Percentiles rank a stretch among this genome's conserved stretches.
Conservation (phyloP, 2,888 invertebrate species). For the Heteromyza rotundicornis region DNA sequence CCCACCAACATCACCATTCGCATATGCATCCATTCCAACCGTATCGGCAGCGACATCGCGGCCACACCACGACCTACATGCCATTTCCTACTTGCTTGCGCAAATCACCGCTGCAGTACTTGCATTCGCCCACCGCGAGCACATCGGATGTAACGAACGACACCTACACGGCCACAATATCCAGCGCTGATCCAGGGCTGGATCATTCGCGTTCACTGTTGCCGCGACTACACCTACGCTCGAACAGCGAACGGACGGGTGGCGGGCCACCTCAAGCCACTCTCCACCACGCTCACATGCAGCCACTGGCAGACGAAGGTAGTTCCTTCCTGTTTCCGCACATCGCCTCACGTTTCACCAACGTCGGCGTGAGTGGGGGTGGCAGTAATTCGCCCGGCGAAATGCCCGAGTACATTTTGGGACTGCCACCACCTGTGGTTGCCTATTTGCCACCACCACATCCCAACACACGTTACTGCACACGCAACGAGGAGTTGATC, state of each 20-base stretch:
- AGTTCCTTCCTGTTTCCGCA: conserved; percentile 16
- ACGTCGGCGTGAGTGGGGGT: neutral
- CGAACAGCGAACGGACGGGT: neutral
- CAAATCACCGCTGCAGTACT: neutral
- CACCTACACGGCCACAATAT: conserved; percentile 9
- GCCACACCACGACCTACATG: neutral
- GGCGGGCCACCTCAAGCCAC: conserved; percentile 10
- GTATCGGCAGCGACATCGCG: neutral
- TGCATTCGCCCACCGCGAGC: neutral
- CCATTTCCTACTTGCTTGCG: neutral
- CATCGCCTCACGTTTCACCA: conserved; percentile 6
- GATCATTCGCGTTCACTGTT: conserved; percentile 9
- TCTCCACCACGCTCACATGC: neutral
- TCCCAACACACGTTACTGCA: conserved; percentile 13
- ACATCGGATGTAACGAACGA: neutral
- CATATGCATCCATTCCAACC: neutral
- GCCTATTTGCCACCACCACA: conserved; percentile 25
- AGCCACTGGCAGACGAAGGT: neutral
- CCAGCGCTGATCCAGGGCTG: conserved; percentile 11
- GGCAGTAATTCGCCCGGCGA: neutral
- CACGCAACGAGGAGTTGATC: conserved; percentile 12
- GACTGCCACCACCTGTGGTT: conserved; percentile 17
- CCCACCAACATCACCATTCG: neutral
- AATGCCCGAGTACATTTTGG: conserved; percentile 11
- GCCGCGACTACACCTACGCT: conserved; percentile 10